Conservation (phyloP, 2,113 vertebrate genomes). For the Prionailurus viverrinus region DNA sequence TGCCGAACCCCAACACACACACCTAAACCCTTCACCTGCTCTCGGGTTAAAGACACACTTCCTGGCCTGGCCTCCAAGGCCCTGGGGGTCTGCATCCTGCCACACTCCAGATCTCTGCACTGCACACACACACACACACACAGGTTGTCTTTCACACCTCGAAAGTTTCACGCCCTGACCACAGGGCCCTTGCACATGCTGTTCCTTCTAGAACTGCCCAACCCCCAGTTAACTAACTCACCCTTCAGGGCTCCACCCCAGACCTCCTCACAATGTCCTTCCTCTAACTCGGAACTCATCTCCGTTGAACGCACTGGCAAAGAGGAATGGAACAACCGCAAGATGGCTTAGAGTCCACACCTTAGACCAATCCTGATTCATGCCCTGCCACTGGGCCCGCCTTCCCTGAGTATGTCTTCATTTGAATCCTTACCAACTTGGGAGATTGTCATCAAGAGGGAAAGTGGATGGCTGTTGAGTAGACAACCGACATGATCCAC, state of each 20-base stretch:
- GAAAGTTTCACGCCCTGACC: background rate
- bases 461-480: rapidly evolving
- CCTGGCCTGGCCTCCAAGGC: background rate
- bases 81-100: background rate
- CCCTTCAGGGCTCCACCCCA: background rate
- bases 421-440: background rate
- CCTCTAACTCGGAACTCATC: background rate
- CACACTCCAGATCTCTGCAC: background rate
- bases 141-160: too few relatives aligned
- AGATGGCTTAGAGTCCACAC: background rate
- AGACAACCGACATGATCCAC: background rate
- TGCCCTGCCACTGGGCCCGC: background rate
- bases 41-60: background rate
- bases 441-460: background rate
- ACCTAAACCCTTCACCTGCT: background rate
- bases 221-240: background rate
- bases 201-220: background rate
- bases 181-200: background rate
- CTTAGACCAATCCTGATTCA: background rate
- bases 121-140: too few relatives aligned
- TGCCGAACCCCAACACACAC: background rate
- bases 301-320: rapidly evolving
- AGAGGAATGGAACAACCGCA: background rate
- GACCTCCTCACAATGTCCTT: background rate
- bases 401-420: background rate